phyloP scores from a whole-genome alignment of 2,797 vertebrate genomes.

The Pogoniulus pusillus region DNA sequence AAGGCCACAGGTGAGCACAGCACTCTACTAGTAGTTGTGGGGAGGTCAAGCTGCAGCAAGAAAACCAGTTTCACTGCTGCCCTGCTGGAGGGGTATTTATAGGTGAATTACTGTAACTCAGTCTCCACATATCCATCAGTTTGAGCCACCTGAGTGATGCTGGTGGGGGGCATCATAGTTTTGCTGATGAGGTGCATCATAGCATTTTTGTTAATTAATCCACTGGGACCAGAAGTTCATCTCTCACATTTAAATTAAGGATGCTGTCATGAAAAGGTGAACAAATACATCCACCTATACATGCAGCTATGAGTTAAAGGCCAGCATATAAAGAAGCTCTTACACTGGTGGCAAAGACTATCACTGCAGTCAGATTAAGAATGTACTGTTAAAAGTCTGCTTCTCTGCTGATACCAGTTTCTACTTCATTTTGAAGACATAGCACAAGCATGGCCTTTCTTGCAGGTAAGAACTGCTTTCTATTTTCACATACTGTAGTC shows the following conservation, averaged over 20 bases:
- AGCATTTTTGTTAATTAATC: not conserved
- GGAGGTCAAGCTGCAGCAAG: not conserved
- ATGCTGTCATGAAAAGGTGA: not conserved
- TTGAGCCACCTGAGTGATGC: not conserved
- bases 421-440: not conserved
- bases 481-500: not conserved
- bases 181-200: not conserved
- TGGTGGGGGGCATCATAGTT: not conserved
- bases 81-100: not conserved
- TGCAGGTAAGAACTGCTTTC: not conserved
- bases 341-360: not conserved
- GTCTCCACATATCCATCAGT: not conserved
- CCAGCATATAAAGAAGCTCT: not conserved
- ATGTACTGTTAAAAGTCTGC: not conserved
- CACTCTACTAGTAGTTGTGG: accelerated
- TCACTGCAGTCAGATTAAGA: not conserved
- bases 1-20: accelerated
- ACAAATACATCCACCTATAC: not conserved
- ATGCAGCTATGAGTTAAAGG: not conserved
- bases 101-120: not conserved
- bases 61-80: not conserved
- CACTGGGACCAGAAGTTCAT: not conserved
- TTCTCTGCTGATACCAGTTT: not conserved
- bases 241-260: not conserved
- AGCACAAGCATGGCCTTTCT: not conserved